Conservation (phyloP, 2,797 vertebrate genomes). For the Psittacula derbiana region DNA sequence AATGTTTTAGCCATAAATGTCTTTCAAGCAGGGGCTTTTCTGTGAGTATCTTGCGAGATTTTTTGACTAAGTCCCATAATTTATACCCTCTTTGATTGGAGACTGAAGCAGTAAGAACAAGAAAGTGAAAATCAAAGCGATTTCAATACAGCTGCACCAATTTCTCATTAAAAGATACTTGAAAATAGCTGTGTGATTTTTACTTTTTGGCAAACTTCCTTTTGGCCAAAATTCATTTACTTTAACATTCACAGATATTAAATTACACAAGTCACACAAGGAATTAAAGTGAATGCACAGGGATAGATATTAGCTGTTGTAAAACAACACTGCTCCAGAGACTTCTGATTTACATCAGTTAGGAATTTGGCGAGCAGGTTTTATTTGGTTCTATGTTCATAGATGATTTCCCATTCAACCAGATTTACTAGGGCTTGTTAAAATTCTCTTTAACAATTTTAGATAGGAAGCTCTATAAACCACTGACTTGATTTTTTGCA, state of each 20-base stretch:
- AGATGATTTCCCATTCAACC: slow-evolving; percentile 54
- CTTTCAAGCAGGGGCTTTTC: background rate
- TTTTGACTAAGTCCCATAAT: background rate
- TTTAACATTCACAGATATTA: slow-evolving; percentile 48
- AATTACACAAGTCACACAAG: slow-evolving; percentile 51
- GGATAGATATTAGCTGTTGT: slow-evolving; percentile 36
- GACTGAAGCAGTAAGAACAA: background rate
- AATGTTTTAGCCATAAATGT: background rate
- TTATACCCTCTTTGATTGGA: rapidly evolving
- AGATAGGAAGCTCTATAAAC: slow-evolving; percentile 25
- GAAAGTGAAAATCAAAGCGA: slow-evolving; percentile 15
- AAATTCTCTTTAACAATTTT: slow-evolving; percentile 16
- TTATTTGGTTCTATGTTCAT: slow-evolving; percentile 43
- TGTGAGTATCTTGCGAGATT: background rate
- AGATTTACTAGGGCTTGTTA: slow-evolving; percentile 42
- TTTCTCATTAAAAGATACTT: slow-evolving; percentile 27
- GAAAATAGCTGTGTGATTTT: slow-evolving; percentile 37
- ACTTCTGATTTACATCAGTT: slow-evolving; percentile 55
- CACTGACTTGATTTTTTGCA: background rate
- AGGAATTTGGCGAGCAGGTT: slow-evolving; percentile 55
- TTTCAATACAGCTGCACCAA: slow-evolving; percentile 14
- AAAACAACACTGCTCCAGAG: slow-evolving; percentile 55
- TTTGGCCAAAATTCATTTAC: slow-evolving; percentile 27
- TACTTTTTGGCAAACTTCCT: slow-evolving; percentile 15
- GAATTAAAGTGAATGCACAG: slow-evolving; percentile 26